phyloP scores from a whole-genome alignment of 2,797 vertebrate species.

The Kryptopterus vitreolus region DNA sequence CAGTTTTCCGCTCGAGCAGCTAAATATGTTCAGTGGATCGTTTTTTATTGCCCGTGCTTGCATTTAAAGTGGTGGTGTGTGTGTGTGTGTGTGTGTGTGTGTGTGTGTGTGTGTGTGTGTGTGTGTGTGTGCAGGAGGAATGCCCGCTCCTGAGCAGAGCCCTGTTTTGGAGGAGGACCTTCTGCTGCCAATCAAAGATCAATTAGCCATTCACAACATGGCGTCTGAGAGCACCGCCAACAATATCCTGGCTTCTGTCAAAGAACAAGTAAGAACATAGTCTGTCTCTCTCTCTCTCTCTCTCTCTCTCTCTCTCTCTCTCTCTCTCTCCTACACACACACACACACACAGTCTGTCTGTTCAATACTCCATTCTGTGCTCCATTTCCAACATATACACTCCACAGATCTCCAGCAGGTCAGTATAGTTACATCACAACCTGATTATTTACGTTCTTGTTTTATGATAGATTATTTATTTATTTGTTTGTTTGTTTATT shows the following conservation, averaged over 20 bases:
- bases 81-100: constrained; percentile 18
- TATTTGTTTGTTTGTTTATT: no score
- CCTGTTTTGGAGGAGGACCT: constrained; percentile 85
- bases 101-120: constrained; percentile 49
- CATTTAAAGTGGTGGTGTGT: not conserved
- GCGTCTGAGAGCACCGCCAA: constrained; percentile 89
- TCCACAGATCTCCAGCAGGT: not conserved
- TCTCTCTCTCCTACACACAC: not conserved
- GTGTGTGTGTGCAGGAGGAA: constrained; percentile 78
- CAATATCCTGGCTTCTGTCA: constrained; percentile 95
- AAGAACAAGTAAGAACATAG: constrained; percentile 85
- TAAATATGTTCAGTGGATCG: constrained; percentile 7
- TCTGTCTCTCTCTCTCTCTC: not conserved
- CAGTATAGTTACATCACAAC: not conserved
- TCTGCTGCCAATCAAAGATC: constrained; percentile 77
- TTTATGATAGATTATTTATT: no score
- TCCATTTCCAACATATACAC: not conserved
- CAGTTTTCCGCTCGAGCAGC: not conserved
- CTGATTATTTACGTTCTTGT: not conserved
- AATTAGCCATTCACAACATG: constrained; percentile 81
- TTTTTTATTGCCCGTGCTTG: constrained; percentile 27
- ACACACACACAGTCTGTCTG: not conserved
- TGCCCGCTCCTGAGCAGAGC: constrained; percentile 92
- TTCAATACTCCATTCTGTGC: not conserved
- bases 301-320: not conserved